These are phyloP conservation scores for Tautogolabrus adspersus DNA, from an alignment of 2,113 vertebrate species.

Conservation along the genomic window DNA sequence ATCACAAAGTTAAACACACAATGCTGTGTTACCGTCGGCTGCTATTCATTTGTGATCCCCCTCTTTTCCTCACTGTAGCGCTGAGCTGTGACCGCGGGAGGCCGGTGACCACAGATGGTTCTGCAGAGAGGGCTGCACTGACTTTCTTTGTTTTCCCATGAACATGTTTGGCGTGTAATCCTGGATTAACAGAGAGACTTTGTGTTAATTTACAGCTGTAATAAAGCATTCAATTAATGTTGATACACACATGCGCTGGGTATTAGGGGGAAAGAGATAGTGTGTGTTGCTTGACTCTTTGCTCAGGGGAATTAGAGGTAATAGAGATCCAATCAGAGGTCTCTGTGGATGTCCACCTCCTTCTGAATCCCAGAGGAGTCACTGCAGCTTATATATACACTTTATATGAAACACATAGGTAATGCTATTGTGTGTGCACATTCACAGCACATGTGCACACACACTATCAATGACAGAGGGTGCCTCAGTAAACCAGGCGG, in stretches of 20 bases:
- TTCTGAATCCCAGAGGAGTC: constrained; percentile 92
- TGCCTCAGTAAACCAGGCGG: constrained; percentile 95
- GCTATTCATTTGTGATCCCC: constrained; percentile 70
- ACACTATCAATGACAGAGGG: constrained; percentile 80
- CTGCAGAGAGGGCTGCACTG: constrained; percentile 73
- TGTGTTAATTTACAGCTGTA: constrained; percentile 91
- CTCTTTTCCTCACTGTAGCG: constrained; percentile 65
- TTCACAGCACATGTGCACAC: constrained; percentile 63
- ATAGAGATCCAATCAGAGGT: constrained; percentile 93
- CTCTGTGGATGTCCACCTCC: constrained; percentile 93
- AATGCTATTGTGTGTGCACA: constrained; percentile 67
- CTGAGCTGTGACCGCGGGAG: constrained; percentile 60
- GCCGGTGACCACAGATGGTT: constrained; percentile 80
- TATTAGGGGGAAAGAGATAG: constrained; percentile 81
- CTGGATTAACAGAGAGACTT: constrained; percentile 90
- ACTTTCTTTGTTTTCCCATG: constrained; percentile 89
- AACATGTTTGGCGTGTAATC: constrained; percentile 91
- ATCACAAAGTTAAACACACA: constrained; percentile 80
- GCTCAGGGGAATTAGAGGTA: constrained; percentile 87
- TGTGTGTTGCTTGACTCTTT: constrained; percentile 76
- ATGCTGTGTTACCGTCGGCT: constrained; percentile 64
- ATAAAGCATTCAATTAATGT: constrained; percentile 85
- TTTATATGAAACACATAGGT: constrained; percentile 62
- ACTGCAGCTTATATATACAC: constrained; percentile 76
- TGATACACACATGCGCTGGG: constrained; percentile 76